These are phyloP conservation scores for Crotalus helleri DNA, from an alignment of 2,113 vertebrate genomes.

Conservation along the genomic window DNA sequence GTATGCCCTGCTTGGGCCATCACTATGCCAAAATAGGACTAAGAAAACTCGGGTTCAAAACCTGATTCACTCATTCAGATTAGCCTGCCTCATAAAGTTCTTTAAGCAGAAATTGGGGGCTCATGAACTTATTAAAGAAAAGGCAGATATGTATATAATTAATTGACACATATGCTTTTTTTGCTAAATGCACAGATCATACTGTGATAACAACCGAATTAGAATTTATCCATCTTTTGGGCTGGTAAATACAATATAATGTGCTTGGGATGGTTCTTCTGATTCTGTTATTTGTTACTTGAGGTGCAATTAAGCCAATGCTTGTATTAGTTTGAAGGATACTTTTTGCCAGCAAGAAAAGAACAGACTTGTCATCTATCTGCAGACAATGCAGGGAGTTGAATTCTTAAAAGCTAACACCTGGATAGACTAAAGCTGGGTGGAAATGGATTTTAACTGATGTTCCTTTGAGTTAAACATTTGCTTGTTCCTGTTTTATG, in stretches of 20 bases:
- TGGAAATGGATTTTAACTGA: not conserved
- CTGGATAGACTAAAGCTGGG: not conserved
- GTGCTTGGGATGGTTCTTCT: not conserved
- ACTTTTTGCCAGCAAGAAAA: not conserved
- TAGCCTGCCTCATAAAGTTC: not conserved
- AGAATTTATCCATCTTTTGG: not conserved
- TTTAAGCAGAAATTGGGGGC: not conserved
- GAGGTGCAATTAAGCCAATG: not conserved
- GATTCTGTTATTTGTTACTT: not conserved
- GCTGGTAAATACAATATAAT: not conserved
- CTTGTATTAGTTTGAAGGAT: not conserved
- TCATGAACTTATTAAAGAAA: not conserved
- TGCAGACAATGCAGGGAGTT: not conserved
- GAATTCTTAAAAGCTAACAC: not conserved
- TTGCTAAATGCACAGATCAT: not conserved
- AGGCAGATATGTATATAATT: not conserved
- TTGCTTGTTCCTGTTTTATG: not conserved
- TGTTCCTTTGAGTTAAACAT: not conserved
- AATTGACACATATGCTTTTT: not conserved
- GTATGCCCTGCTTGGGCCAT: not conserved
- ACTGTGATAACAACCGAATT: not conserved
- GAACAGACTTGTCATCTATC: not conserved
- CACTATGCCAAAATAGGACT: not conserved
- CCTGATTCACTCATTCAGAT: not conserved
- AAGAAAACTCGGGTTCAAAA: not conserved